Conservation (phyloP, 2,113 vertebrate species). For the Tauraco erythrolophus region DNA sequence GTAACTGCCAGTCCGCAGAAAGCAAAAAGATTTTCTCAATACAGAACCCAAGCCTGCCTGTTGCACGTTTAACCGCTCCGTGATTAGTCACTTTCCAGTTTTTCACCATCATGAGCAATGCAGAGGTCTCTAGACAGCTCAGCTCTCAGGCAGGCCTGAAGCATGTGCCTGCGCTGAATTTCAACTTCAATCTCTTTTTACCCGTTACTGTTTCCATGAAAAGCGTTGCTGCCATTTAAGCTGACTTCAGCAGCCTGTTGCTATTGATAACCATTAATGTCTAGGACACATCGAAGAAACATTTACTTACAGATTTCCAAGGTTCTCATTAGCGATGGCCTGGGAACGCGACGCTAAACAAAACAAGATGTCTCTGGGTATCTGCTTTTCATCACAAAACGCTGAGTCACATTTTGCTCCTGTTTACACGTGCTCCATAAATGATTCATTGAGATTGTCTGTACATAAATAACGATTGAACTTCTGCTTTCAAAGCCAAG, state of each 20-base stretch:
- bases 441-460: neutral
- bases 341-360: neutral
- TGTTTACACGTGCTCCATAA: neutral
- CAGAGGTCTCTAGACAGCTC: neutral
- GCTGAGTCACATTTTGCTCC: neutral
- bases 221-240: neutral
- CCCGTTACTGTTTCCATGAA: neutral
- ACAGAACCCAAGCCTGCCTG: neutral
- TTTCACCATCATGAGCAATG: neutral
- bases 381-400: neutral
- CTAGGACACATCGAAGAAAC: neutral
- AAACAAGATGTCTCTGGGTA: neutral
- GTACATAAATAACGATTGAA: neutral
- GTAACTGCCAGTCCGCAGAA: neutral
- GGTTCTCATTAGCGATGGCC: neutral
- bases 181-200: constrained; percentile 15
- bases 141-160: constrained; percentile 15
- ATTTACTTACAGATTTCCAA: constrained; percentile 26
- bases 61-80: neutral
- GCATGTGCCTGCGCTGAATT: constrained; percentile 7
- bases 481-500: neutral
- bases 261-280: constrained; percentile 28
- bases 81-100: neutral
- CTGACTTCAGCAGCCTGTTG: constrained; percentile 25
- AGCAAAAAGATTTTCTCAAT: neutral